Evolutionary conservation across 2,888 invertebrate genomes (phyloP), one percentile per base, ranked within the genome.

Genomic region (Temnothorax ravouxi): DNA sequence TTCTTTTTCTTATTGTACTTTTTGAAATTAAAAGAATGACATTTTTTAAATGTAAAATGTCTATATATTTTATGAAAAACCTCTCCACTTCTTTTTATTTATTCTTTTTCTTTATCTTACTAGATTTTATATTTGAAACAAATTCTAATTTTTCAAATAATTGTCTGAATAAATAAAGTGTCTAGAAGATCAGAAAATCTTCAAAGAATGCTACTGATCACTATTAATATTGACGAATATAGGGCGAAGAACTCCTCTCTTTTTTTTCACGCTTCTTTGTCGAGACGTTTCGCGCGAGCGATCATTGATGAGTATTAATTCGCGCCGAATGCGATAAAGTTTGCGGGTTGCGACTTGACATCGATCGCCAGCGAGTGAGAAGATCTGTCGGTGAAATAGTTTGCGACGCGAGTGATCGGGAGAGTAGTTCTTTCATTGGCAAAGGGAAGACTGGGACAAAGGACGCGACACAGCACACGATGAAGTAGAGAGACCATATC

Each of bases 371-470:
- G 9, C 18, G 34, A 41, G 38, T 6, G 69, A 56, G 54, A 38
- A 79, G 69, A 69, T 59, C 29, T 21, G 47, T 47, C 52, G 47
- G 13, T 25, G 56, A 59, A 59, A 21, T n/a, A 29, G 34, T 54
- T 59, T 47, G 71, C 56, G n/a, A 54, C 44, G n/a, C 44, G 44
- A 56, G 44, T 69, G 77, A 79, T n/a, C 34, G 47, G 21, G 4
- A 71, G 9, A 80, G 59, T 34, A 59, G 34, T 59, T 80, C 79
- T 80, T 80, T 71, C 59, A 80, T 38, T 38, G 38, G 47, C 59
- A 34, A 56, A 21, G 15, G 9, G 38, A n/a, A 52, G 50, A 38
- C 34, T 15, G 44, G 61, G 41, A 15, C 56, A 71, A 71, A 79
- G 79, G 47, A 21, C 44, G 50, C 13, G 13, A 44, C 50, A 13